Evolutionary conservation across 2,888 invertebrate genomes (phyloP), one percentile per base, ranked within the genome.

Genomic region (Nomada flava): DNA sequence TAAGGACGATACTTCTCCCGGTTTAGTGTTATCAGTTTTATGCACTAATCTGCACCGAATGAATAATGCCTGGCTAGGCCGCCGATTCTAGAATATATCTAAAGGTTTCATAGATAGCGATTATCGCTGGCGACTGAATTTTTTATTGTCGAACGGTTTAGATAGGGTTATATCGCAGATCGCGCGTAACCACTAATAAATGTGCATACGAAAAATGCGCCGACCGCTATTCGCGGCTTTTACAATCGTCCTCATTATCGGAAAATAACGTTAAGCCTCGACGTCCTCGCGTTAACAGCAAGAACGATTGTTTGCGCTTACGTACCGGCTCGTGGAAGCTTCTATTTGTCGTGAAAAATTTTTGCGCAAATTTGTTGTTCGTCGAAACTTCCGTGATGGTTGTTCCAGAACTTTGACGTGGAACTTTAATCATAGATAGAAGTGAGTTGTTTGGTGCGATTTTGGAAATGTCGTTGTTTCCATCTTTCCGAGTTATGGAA

Each of bases 51-150:
- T 15, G 36, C 36, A 5, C 52, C n/a, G 26, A 63, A n/a, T 63
- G 20, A 68, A 73, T 71, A 67, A 73, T n/a, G n/a, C 20, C 47
- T 11, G 10, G 10, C 67, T 64, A 80, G 80, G 72, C 26, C 52
- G 29, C 59, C 71, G 79, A 84, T 87, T 88, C 86, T 87, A 79
- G 72, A 82, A 86, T 83, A 79, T 83, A 83, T 87, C 85, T 88
- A 83, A 82, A 72, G 62, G 73, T 80, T 85, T 63, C 78, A 68
- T 62, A 88, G 88, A 90, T 89, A 89, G 87, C 82, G 71, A 79
- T 80, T 88, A 89, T 89, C 89, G 75, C 74, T 70, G 36, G 63
- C 68, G 47, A 23, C 60, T 65, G 76, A 89, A 87, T 81, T 87
- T 36, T 73, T 86, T 72, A 86, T 83, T 82, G 57, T 77, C 47